Percentiles rank a stretch among this genome's conserved stretches.
Conservation (phyloP, 2,113 vertebrate genomes). For the Corythaeola cristata region DNA sequence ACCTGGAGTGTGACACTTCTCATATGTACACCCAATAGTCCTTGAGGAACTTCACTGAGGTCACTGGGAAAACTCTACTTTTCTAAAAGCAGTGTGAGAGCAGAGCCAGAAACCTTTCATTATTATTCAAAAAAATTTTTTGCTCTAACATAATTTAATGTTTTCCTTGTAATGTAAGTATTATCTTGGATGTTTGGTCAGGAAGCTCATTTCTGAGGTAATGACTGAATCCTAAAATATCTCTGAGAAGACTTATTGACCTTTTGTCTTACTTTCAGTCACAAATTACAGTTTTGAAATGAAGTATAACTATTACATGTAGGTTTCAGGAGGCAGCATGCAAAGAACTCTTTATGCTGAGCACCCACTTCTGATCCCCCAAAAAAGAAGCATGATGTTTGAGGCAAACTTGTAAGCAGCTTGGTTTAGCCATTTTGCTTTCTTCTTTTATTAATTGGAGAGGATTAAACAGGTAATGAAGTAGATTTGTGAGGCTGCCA, state of each 20-base stretch:
- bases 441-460: neutral
- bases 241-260: neutral
- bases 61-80: neutral
- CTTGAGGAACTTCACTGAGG: neutral
- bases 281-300: neutral
- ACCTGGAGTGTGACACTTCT: neutral
- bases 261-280: neutral
- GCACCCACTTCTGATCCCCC: neutral
- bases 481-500: neutral
- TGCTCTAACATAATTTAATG: neutral
- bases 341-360: neutral
- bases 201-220: conserved; percentile 12
- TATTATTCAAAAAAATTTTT: neutral
- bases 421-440: neutral
- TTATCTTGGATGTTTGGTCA: neutral
- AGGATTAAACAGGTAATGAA: neutral
- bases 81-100: neutral
- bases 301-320: neutral
- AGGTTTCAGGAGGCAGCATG: neutral
- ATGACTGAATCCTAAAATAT: neutral
- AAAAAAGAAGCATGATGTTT: neutral
- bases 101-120: neutral
- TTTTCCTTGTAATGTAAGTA: neutral
- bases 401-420: neutral
- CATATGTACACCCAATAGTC: neutral